Conservation (phyloP, 2,888 invertebrate species). For the Petrolisthes manimaculis region DNA sequence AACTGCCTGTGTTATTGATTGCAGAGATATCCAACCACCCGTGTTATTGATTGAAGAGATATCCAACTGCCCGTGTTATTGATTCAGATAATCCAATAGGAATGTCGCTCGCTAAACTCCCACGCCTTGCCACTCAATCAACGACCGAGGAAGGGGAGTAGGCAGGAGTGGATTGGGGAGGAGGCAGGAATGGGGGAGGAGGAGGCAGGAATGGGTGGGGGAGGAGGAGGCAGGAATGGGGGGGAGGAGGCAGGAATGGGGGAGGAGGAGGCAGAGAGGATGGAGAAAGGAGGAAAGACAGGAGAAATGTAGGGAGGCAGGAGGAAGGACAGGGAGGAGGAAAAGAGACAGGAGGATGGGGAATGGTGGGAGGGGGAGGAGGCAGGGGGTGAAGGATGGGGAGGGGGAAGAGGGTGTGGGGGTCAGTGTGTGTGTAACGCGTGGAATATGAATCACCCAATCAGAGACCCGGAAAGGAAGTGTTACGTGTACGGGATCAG, state of each 20-base stretch:
- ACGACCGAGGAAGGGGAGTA: background rate
- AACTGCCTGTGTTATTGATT: too few species aligned
- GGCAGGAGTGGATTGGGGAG: too few species aligned
- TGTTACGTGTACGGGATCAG: background rate
- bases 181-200: too few species aligned
- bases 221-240: too few species aligned
- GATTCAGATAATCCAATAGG: background rate
- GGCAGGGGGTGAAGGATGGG: background rate
- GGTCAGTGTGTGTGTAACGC: background rate
- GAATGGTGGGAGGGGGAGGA: background rate
- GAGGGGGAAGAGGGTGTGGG: background rate
- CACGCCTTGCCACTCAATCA: background rate
- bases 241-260: background rate
- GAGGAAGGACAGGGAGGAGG: background rate
- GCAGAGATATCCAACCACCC: too few species aligned
- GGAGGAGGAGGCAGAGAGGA: background rate
- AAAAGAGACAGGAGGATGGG: background rate
- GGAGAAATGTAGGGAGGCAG: too few species aligned
- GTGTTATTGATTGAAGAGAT: too few species aligned
- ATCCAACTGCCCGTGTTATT: too few species aligned
- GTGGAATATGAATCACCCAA: background rate
- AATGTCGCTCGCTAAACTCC: background rate
- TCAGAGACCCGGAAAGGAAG: background rate
- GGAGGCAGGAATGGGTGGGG: too few species aligned
- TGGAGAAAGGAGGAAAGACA: background rate